phyloP scores from a whole-genome alignment of 2,113 vertebrate genomes.

The Microtus richardsoni region DNA sequence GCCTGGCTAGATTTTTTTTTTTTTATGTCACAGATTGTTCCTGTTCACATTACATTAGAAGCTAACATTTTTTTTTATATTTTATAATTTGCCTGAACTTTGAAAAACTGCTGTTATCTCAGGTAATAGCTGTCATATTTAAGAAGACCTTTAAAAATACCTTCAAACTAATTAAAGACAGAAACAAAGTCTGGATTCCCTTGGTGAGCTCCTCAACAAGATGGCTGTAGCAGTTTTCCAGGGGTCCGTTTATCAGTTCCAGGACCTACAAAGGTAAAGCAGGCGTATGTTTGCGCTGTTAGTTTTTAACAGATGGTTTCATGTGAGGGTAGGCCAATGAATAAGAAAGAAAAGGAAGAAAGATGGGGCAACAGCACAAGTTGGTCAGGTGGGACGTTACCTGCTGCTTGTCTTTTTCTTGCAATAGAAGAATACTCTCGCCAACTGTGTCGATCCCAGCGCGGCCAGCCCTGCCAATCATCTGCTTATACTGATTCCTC shows the following conservation, averaged over 20 bases:
- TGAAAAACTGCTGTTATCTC: not conserved
- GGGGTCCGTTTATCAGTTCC: conserved; percentile 90
- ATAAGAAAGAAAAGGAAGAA: not conserved
- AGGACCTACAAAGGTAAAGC: conserved; percentile 87
- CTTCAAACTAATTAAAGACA: conserved; percentile 95
- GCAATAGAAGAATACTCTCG: conserved; percentile 96
- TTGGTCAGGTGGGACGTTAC: conserved; percentile 79
- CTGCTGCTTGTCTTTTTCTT: conserved; percentile 92
- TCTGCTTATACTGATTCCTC: conserved; percentile 97
- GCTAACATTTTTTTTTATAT: conserved; percentile 29
- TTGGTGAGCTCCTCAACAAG: conserved; percentile 89
- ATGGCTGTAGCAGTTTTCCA: conserved; percentile 94
- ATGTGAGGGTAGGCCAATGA: not conserved
- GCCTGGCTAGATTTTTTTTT: not conserved
- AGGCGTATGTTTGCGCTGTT: conserved; percentile 32
- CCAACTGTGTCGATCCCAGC: conserved; percentile 94
- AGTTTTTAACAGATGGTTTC: conserved; percentile 23
- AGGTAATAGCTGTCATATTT: conserved; percentile 10
- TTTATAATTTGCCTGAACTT: not conserved
- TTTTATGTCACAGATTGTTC: conserved; percentile 6
- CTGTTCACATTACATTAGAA: conserved; percentile 37
- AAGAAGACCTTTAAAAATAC: conserved; percentile 85
- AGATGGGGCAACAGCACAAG: not conserved
- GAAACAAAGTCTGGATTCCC: conserved; percentile 91
- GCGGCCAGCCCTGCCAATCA: conserved; percentile 96